Evolutionary conservation across 2,888 invertebrate species (phyloP).

Genomic region (Lucinisca nassula): DNA sequence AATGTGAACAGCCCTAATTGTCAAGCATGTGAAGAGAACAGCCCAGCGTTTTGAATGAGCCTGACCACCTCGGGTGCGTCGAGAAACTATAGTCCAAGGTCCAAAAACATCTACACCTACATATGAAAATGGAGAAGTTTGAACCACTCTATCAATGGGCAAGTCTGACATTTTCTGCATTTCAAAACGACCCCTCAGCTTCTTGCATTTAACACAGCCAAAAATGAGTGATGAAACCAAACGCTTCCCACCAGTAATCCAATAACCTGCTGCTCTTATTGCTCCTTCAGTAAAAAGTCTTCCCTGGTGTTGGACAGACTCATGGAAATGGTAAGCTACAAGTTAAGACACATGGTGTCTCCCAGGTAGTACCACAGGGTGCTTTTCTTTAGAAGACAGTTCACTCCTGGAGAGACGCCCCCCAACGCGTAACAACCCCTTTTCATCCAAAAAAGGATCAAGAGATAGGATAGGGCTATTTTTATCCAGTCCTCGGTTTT

Average conservation of each 20-base stretch:
- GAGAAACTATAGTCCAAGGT: slow-evolving; percentile 47
- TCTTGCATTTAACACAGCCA: slow-evolving; percentile 45
- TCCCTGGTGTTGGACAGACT: slow-evolving; percentile 59
- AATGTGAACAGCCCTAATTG: slow-evolving; percentile 60
- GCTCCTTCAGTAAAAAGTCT: slow-evolving; percentile 65
- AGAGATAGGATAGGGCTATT: slow-evolving; percentile 40
- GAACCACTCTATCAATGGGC: slow-evolving; percentile 48
- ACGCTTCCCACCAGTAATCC: slow-evolving; percentile 64
- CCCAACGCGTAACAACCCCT: slow-evolving; percentile 47
- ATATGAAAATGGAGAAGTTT: slow-evolving; percentile 56
- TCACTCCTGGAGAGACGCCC: slow-evolving; percentile 38
- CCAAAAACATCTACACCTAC: slow-evolving; percentile 55
- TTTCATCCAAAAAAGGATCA: slow-evolving; percentile 38
- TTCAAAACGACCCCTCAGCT: slow-evolving; percentile 39
- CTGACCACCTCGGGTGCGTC: slow-evolving; percentile 46
- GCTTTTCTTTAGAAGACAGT: slow-evolving; percentile 20
- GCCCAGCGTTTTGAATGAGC: slow-evolving; percentile 58
- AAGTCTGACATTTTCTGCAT: slow-evolving; percentile 65
- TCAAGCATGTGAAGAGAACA: slow-evolving; percentile 60
- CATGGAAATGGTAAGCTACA: slow-evolving; percentile 48
- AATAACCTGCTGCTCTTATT: slow-evolving; percentile 51
- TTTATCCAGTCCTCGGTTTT: slow-evolving; percentile 6
- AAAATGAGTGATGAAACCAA: slow-evolving; percentile 52
- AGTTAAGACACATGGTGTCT: slow-evolving; percentile 49
- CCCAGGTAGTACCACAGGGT: slow-evolving; percentile 57